phyloP scores from a whole-genome alignment of 2,888 invertebrate species.

The Andricus curvator region DNA sequence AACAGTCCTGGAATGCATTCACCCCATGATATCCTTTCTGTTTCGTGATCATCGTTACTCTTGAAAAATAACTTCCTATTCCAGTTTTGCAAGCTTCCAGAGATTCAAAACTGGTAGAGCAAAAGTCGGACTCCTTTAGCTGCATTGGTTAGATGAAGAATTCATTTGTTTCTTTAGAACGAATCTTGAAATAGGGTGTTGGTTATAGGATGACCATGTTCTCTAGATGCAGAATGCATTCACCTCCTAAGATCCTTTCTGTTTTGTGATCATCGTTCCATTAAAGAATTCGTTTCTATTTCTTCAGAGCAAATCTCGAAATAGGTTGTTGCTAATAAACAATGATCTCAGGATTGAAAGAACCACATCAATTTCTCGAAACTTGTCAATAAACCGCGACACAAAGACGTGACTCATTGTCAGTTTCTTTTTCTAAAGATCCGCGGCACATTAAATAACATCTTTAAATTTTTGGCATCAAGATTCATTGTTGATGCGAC shows the following conservation, averaged over 20 bases:
- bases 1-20: constrained; percentile 37
- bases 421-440: neutral
- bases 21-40: constrained; percentile 30
- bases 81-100: neutral
- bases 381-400: neutral
- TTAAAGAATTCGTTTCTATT: no score
- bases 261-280: constrained; percentile 12
- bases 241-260: constrained; percentile 1
- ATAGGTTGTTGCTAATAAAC: neutral
- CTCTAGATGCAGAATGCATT: neutral
- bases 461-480: neutral
- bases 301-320: no score
- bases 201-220: no score
- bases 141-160: no score
- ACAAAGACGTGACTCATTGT: neutral
- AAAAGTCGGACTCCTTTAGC: no score
- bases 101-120: no score
- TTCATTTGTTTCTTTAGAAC: no score
- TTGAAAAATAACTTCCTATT: constrained; percentile 16
- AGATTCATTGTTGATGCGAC: neutral
- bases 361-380: neutral
- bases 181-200: no score
- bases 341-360: neutral
- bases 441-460: neutral
- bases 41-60: constrained; percentile 24